Evolutionary conservation across 2,797 vertebrate species (phyloP).

Genomic region (Megalops cyprinoides): DNA sequence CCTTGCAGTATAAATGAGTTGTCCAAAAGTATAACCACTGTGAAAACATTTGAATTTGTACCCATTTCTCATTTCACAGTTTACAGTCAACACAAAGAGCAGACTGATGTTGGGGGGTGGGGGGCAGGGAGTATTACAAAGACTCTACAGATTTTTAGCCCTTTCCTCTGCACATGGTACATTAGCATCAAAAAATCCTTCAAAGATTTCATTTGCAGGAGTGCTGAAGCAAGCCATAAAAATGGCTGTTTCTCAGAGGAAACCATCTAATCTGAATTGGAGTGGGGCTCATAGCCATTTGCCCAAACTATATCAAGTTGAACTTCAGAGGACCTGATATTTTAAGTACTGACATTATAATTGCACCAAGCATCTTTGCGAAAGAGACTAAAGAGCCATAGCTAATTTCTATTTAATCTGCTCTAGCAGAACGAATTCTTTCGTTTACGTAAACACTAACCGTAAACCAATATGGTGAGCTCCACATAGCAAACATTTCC

Average conservation of each 20-base stretch:
- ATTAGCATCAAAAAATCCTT: conserved; percentile 79
- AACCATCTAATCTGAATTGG: conserved; percentile 81
- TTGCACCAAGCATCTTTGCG: conserved; percentile 1
- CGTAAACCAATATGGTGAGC: not conserved
- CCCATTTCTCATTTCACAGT: conserved; percentile 63
- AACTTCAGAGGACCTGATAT: conserved; percentile 14
- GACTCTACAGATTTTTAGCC: conserved; percentile 67
- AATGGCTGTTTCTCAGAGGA: conserved; percentile 81
- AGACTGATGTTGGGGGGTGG: conserved; percentile 66
- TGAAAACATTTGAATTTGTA: conserved; percentile 57
- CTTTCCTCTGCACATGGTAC: conserved; percentile 76
- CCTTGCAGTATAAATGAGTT: conserved; percentile 11
- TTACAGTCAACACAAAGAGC: conserved; percentile 64
- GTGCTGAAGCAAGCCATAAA: conserved; percentile 81
- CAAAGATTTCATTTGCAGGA: conserved; percentile 78
- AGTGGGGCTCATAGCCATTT: conserved; percentile 75
- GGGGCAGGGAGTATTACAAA: too few relatives aligned
- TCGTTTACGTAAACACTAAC: conserved; percentile 5
- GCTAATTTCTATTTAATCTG: conserved; percentile 13
- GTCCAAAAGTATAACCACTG: conserved; percentile 2
- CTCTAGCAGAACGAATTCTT: conserved; percentile 6
- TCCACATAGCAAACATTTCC: not conserved
- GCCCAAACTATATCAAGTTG: conserved; percentile 44
- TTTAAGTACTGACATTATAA: conserved; percentile 18
- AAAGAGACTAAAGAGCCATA: conserved; percentile 8